These are phyloP conservation scores for Slavum lentiscoides DNA, from an alignment of 2,888 invertebrate genomes.

Conservation along the genomic window DNA sequence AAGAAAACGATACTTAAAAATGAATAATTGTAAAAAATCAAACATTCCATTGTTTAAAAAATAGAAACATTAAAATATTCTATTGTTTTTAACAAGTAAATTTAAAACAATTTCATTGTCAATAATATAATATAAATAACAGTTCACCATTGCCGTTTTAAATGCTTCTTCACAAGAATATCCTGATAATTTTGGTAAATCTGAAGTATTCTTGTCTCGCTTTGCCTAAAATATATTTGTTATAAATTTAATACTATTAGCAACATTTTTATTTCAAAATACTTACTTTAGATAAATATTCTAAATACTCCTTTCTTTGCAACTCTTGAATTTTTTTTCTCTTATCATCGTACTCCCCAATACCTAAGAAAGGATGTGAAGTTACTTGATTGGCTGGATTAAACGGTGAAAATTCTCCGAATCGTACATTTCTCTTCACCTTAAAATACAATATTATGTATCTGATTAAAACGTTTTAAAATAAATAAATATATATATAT, in stretches of 20 bases:
- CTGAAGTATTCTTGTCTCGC: constrained; percentile 22
- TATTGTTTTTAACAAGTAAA: no score
- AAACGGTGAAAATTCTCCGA: constrained; percentile 54
- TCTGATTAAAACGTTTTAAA: background rate
- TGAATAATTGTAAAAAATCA: background rate
- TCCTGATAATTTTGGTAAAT: constrained; percentile 24
- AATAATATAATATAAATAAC: background rate
- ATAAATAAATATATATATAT: background rate
- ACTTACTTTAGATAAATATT: constrained; percentile 52
- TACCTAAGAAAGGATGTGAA: constrained; percentile 44
- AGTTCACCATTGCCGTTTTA: constrained; percentile 37
- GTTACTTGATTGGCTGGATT: constrained; percentile 52
- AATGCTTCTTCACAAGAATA: constrained; percentile 42
- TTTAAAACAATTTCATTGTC: background rate
- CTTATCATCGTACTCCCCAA: constrained; percentile 53
- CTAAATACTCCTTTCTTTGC: constrained; percentile 52
- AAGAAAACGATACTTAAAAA: background rate
- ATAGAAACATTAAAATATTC: no score
- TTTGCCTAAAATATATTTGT: constrained; percentile 16
- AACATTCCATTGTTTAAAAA: no score
- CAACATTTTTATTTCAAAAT: background rate
- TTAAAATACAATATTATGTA: constrained; percentile 2
- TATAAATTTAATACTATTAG: background rate
- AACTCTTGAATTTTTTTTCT: constrained; percentile 50
- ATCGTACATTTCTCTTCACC: constrained; percentile 51